A percentile compares a stretch with the other conserved stretches of the same genome.
These are phyloP conservation scores for Trissolcus basalis DNA, from an alignment of 1,140 invertebrate genomes.

Conservation along the genomic window DNA sequence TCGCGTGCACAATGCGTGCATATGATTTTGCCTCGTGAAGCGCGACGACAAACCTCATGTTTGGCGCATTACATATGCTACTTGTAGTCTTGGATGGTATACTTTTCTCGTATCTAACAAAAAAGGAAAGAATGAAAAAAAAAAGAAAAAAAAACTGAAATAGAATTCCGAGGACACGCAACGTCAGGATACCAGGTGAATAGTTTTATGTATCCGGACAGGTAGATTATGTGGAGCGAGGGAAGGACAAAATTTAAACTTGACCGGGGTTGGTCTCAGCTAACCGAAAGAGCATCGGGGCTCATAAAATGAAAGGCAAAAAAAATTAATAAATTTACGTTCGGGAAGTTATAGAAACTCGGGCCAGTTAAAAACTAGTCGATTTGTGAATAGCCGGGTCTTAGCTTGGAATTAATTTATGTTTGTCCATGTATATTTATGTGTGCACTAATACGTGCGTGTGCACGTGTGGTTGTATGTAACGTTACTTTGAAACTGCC, in stretches of 20 bases:
- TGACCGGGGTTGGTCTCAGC: neutral
- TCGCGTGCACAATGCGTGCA: conserved; percentile 61
- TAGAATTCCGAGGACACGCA: conserved; percentile 59
- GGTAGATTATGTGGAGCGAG: conserved; percentile 39
- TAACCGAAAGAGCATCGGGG: conserved; percentile 11
- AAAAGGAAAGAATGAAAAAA: too few species aligned
- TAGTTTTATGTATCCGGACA: conserved; percentile 44
- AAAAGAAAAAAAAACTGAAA: conserved; percentile 30
- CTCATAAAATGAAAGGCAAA: conserved; percentile 5
- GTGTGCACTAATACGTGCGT: neutral
- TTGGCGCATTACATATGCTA: conserved; percentile 49
- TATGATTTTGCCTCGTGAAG: conserved; percentile 54
- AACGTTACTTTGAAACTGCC: conserved; percentile 60
- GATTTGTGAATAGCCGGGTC: conserved; percentile 31
- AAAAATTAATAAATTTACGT: conserved; percentile 41
- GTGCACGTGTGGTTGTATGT: neutral
- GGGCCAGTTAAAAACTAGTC: conserved; percentile 58
- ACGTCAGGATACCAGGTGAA: conserved; percentile 51
- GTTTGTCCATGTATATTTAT: conserved; percentile 1
- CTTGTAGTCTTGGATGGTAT: conserved; percentile 30
- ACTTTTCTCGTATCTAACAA: conserved; percentile 30
- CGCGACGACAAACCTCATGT: conserved; percentile 52
- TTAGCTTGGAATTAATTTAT: neutral
- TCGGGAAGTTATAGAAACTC: conserved; percentile 52
- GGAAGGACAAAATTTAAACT: neutral